Conservation (phyloP, 2,113 vertebrate genomes). For the Platichthys flesus region DNA sequence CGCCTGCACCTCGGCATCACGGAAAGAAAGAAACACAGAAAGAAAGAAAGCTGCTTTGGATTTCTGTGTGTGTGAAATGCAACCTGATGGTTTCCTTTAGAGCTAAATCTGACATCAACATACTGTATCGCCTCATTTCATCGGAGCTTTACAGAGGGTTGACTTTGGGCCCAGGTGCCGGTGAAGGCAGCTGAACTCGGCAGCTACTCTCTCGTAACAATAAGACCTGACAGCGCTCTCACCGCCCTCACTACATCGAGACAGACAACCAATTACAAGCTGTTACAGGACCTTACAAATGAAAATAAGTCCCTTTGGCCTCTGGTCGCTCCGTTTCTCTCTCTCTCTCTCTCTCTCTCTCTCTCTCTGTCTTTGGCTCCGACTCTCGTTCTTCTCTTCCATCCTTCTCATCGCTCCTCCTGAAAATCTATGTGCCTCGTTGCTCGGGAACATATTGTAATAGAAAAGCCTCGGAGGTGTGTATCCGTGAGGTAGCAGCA, state of each 20-base stretch:
- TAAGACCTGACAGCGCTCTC: slow-evolving; percentile 36
- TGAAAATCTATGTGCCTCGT: background rate
- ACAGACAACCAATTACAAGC: slow-evolving; percentile 68
- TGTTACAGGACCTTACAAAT: slow-evolving; percentile 51
- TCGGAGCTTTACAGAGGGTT: background rate
- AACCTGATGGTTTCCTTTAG: background rate
- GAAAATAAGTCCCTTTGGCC: slow-evolving; percentile 43
- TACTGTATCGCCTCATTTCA: too few species aligned
- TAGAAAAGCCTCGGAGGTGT: slow-evolving; percentile 31
- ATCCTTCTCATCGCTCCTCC: background rate
- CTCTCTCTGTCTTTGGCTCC: slow-evolving; percentile 12
- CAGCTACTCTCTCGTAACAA: slow-evolving; percentile 41
- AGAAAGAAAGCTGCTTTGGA: background rate
- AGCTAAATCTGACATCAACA: background rate
- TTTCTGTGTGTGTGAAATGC: background rate
- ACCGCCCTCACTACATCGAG: slow-evolving; percentile 44
- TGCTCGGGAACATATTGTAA: slow-evolving; percentile 16
- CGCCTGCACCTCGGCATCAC: background rate
- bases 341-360: background rate
- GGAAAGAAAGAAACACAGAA: background rate
- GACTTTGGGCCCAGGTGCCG: slow-evolving; percentile 12
- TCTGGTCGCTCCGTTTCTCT: slow-evolving; percentile 20
- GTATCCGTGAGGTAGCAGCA: slow-evolving; percentile 36
- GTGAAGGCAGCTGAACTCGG: background rate
- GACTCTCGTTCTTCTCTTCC: background rate